Base-by-base conservation (phyloP, 2,797 vertebrate genomes). In the Sebastiscus tertius region DNA sequence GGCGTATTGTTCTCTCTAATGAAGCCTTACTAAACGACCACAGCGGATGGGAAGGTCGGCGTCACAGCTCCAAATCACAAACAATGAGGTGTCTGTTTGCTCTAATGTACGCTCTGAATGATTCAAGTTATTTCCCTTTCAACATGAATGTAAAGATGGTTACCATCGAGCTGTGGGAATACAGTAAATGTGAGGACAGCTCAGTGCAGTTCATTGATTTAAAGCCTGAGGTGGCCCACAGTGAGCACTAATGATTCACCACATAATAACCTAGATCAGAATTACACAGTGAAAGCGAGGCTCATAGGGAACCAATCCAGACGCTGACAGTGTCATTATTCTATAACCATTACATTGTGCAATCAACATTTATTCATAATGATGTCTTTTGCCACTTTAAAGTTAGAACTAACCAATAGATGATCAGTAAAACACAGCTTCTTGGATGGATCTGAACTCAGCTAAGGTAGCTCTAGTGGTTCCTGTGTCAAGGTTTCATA, bases 41-140 rank as follows among this genome's bases (percentile, higher is more conserved):
- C 8, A 9, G 31, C 20, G 1, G 6, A 31, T 72, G 36, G 6
- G 14, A 82, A 63, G 34, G 22, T 18, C 54, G 27, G 16, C 8
- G 7, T 72, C 69, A 62, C 61, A 18, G 73, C 70, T 52, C 26
- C 54, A 6, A 36, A 42, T 69, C 39, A 5, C 8, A 0, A 1
- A 86, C 80, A 88, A 75, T 63, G 27, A 74, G 61, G 72, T 10
- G 42, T 63, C 54, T 89, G 76, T 88, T 63, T 58, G 49, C 11
- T 42, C 3, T 7, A 3, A 0, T 26, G 33, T 24, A 24, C 2
- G 68, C 42, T 67, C 73, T 33, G 34, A 83, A 70, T 68, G 54
- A 31, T 46, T 42, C 18, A 10, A 63, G 70, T 78, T 81, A 68
- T 78, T 59, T 71, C 29, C 26, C 49, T 22, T 22, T 67, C 5